phyloP scores from a whole-genome alignment of 2,113 vertebrate genomes.

The Ciconia boyciana region DNA sequence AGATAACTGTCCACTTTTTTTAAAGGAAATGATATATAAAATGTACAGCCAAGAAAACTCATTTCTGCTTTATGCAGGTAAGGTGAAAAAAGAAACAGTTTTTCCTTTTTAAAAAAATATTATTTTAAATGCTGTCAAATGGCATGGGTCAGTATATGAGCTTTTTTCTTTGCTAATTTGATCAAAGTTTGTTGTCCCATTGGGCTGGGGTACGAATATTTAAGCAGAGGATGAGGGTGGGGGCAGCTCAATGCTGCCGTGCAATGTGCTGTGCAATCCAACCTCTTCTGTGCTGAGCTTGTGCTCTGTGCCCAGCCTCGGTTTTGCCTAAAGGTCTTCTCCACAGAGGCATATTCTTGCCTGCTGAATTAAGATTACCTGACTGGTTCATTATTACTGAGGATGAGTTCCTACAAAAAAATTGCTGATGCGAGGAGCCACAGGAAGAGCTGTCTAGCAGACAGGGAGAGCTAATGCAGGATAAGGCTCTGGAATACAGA shows the following conservation, averaged over 20 bases:
- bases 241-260: neutral
- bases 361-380: neutral
- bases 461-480: neutral
- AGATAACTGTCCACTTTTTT: neutral
- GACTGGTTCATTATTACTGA: neutral
- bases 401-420: neutral
- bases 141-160: neutral
- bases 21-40: neutral
- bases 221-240: neutral
- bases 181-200: neutral
- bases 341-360: rapidly evolving
- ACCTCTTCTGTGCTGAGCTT: rapidly evolving
- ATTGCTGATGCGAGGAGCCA: neutral
- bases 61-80: neutral
- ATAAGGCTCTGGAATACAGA: neutral
- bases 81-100: neutral
- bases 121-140: neutral
- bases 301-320: neutral
- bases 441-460: neutral
- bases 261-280: rapidly evolving
- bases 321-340: neutral
- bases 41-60: neutral
- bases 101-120: neutral
- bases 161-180: neutral
- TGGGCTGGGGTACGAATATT: neutral